Evolutionary conservation across 2,113 vertebrate genomes (phyloP).

Genomic region (Melanotaenia duboulayi): DNA sequence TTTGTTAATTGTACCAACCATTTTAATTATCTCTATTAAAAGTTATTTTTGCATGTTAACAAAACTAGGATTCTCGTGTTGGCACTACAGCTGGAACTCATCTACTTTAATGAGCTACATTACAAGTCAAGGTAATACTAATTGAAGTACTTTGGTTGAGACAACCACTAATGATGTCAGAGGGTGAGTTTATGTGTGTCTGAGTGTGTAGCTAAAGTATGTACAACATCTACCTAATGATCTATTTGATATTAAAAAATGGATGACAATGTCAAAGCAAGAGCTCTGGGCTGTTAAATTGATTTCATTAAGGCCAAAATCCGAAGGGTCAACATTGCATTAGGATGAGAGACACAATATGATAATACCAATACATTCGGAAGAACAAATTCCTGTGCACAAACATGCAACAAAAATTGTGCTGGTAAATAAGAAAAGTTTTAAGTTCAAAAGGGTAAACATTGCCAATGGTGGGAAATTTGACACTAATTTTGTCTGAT

Average conservation of each 20-base stretch:
- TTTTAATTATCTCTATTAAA: conserved; percentile 44
- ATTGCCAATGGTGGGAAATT: neutral
- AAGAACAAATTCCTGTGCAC: neutral
- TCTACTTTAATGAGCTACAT: conserved; percentile 63
- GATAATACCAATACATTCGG: neutral
- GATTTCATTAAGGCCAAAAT: conserved; percentile 54
- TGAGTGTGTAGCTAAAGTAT: conserved; percentile 30
- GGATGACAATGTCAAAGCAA: conserved; percentile 55
- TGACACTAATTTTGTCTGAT: too few species aligned
- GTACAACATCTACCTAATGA: conserved; percentile 66
- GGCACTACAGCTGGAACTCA: conserved; percentile 16
- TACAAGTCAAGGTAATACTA: conserved; percentile 71
- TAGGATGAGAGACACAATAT: conserved; percentile 19
- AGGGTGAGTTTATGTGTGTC: conserved; percentile 21
- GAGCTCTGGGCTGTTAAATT: conserved; percentile 19
- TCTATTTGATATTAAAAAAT: conserved; percentile 72
- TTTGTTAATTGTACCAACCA: conserved; percentile 16
- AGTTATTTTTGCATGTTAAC: conserved; percentile 43
- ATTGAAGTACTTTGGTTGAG: conserved; percentile 68
- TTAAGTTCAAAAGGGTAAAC: conserved; percentile 3
- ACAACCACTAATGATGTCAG: conserved; percentile 59
- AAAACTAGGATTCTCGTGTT: conserved; percentile 28
- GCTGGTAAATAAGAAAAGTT: neutral
- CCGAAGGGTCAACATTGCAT: conserved; percentile 35
- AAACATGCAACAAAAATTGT: neutral